A percentile compares a stretch with the other conserved stretches of the same genome.
Conservation (phyloP, 2,797 vertebrate species). For the Rhincodon typus region DNA sequence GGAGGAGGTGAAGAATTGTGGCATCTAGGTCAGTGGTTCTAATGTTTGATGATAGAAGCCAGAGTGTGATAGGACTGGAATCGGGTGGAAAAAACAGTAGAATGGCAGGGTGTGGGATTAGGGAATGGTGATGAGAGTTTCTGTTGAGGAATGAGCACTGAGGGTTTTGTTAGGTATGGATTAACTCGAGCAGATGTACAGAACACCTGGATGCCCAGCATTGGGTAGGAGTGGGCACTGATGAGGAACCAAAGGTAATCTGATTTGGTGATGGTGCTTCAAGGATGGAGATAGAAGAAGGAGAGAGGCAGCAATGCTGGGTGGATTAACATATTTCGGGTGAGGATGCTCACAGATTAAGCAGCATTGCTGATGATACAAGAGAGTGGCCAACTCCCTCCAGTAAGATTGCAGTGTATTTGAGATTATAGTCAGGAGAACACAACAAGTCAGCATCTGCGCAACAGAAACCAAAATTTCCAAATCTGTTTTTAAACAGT, state of each 20-base stretch:
- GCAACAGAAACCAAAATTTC: background rate
- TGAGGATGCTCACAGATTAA: background rate
- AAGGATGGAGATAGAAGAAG: background rate
- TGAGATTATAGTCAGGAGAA: background rate
- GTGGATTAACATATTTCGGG: background rate
- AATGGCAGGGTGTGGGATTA: background rate
- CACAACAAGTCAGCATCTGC: background rate
- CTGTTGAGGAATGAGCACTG: background rate
- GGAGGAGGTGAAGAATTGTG: background rate
- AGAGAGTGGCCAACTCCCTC: background rate
- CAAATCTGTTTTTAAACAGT: too few relatives aligned
- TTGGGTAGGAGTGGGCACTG: background rate
- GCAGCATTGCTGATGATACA: background rate
- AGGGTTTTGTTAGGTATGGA: background rate
- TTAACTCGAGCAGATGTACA: background rate
- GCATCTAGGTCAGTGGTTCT: background rate
- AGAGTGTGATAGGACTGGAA: background rate
- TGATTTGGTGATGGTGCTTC: background rate
- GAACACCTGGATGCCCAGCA: background rate
- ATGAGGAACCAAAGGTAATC: background rate
- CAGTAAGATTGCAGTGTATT: background rate
- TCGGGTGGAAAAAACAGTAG: background rate
- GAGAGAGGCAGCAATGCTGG: background rate
- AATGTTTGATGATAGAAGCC: background rate
- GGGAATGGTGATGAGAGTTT: background rate